A percentile compares a stretch with the other conserved stretches of the same genome.
phyloP scores from a whole-genome alignment of 1,140 invertebrate species.

The Lepidostoma basale region DNA sequence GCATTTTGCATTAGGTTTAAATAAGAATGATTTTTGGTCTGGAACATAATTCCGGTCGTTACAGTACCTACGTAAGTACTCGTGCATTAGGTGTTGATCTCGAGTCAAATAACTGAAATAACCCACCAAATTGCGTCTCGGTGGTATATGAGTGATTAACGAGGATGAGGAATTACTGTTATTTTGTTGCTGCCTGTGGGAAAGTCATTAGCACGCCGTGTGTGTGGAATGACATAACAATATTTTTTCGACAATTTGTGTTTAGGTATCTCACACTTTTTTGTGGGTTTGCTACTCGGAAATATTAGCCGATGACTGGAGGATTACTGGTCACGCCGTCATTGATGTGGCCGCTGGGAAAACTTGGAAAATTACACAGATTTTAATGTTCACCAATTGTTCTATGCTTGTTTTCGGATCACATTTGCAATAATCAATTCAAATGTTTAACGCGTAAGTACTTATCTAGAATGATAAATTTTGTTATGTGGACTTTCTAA shows the following conservation, averaged over 20 bases:
- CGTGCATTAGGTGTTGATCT: no score
- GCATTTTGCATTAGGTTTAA: no score
- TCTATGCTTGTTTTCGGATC: no score
- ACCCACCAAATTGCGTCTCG: neutral
- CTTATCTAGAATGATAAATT: no score
- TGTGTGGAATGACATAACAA: constrained; percentile 42
- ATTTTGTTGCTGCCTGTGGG: constrained; percentile 40
- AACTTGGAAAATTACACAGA: neutral
- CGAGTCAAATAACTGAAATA: neutral
- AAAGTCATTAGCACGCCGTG: constrained; percentile 38
- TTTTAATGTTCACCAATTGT: no score
- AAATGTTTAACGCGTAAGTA: no score
- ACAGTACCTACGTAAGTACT: no score
- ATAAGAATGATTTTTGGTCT: no score
- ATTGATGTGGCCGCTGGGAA: constrained; percentile 28
- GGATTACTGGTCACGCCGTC: constrained; percentile 7
- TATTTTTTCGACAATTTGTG: constrained; percentile 32
- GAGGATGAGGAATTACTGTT: constrained; percentile 40
- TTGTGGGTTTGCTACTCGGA: constrained; percentile 10
- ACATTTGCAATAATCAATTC: no score
- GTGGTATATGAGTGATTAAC: constrained; percentile 37
- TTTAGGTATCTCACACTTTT: constrained; percentile 26
- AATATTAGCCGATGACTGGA: constrained; percentile 30
- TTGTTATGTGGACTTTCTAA: no score
- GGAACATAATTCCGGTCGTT: no score